Evolutionary conservation across 2,888 invertebrate species (phyloP).

Genomic region (Herminia tarsipennalis): DNA sequence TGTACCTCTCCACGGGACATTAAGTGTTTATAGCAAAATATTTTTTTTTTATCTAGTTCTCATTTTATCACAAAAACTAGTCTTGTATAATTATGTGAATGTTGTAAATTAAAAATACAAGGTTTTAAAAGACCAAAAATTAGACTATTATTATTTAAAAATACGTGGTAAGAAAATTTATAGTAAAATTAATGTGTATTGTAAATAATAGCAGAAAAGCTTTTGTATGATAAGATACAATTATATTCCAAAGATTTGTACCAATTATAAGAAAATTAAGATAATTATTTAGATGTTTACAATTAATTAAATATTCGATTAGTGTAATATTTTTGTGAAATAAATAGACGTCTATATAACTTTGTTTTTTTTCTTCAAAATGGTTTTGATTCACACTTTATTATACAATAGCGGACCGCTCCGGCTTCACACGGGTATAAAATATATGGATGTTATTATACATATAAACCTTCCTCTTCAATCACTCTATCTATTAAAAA

Average conservation of each 20-base stretch:
- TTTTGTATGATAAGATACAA: slow-evolving; percentile 8
- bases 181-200: neutral
- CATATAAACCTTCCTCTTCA: no score
- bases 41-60: no score
- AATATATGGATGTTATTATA: no score
- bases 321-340: slow-evolving; percentile 18
- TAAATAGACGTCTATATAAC: slow-evolving; percentile 29
- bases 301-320: neutral
- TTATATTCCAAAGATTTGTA: slow-evolving; percentile 46
- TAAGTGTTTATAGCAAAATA: no score
- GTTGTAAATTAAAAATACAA: neutral
- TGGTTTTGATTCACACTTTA: no score
- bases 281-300: neutral
- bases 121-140: slow-evolving; percentile 8
- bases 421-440: no score
- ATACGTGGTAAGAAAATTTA: neutral
- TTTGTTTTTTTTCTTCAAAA: neutral
- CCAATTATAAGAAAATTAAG: slow-evolving; percentile 18
- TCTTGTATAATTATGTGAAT: neutral
- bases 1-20: no score
- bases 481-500: no score
- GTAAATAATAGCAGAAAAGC: slow-evolving; percentile 5
- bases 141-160: neutral
- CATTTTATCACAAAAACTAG: no score
- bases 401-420: no score